Evolutionary conservation across 1,140 invertebrate genomes (phyloP).

Genomic region (Dolichoris vasculosae): DNA sequence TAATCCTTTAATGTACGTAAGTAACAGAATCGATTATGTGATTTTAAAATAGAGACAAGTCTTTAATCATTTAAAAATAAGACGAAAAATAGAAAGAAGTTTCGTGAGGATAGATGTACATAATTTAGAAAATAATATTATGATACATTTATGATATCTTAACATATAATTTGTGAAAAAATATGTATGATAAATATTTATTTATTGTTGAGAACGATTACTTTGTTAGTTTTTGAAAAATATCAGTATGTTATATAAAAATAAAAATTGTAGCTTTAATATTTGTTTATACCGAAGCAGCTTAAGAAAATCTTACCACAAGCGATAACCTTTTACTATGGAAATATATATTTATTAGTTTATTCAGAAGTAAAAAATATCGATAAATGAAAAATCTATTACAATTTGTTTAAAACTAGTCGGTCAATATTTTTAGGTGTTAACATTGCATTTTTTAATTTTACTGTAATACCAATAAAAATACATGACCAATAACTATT

Average conservation of each 20-base stretch:
- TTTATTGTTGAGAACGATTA: too few species aligned
- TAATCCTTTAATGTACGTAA: conserved; percentile 30
- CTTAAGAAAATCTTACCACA: background rate
- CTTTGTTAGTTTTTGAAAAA: too few species aligned
- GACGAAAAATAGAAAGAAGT: background rate
- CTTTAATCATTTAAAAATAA: conserved; percentile 16
- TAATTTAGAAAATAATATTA: background rate
- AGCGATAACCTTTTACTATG: background rate
- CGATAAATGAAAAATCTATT: background rate
- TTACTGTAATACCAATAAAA: background rate
- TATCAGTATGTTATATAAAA: too few species aligned
- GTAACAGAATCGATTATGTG: conserved; percentile 15
- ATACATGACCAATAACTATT: background rate
- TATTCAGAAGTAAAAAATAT: background rate
- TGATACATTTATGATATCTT: background rate
- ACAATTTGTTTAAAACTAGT: too few species aligned
- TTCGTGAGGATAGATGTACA: too few species aligned
- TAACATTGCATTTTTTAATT: too few species aligned
- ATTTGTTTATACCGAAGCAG: background rate
- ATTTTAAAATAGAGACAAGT: background rate
- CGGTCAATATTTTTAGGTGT: too few species aligned
- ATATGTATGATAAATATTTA: background rate
- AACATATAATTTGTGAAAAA: background rate
- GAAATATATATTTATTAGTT: background rate
- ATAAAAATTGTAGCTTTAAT: too few species aligned